phyloP scores from a whole-genome alignment of 2,797 vertebrate species.

The Microctenopoma lineatum region DNA sequence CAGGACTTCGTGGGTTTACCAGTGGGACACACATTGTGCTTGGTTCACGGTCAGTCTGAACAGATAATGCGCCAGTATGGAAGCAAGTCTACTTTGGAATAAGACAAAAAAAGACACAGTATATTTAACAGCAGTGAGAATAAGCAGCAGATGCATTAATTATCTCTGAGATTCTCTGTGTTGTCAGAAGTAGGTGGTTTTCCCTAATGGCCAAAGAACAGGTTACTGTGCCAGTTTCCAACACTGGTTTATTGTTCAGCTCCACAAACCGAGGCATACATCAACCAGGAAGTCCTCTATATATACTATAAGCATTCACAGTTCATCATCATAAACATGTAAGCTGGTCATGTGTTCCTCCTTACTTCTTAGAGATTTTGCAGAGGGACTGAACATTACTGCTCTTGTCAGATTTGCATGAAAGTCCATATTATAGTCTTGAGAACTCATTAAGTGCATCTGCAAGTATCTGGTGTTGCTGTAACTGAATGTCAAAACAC shows the following conservation, averaged over 20 bases:
- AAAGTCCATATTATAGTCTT: constrained; percentile 12
- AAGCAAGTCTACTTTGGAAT: constrained; percentile 18
- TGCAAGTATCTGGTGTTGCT: neutral
- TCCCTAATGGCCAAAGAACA: constrained; percentile 46
- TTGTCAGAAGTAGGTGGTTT: constrained; percentile 58
- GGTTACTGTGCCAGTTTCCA: constrained; percentile 38
- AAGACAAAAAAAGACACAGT: constrained; percentile 4
- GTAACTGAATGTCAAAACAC: neutral
- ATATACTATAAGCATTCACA: constrained; percentile 19
- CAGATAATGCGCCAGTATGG: constrained; percentile 51
- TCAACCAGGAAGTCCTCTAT: constrained; percentile 25
- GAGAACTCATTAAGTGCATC: neutral
- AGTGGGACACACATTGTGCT: constrained; percentile 69
- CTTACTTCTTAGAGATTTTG: constrained; percentile 24
- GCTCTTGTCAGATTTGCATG: constrained; percentile 28
- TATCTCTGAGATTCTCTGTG: constrained; percentile 31
- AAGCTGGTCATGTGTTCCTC: constrained; percentile 36
- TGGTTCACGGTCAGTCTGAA: constrained; percentile 56
- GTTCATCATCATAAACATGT: constrained; percentile 49
- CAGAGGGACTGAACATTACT: constrained; percentile 6
- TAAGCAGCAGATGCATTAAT: constrained; percentile 49
- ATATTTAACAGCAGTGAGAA: constrained; percentile 23
- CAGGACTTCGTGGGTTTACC: constrained; percentile 78
- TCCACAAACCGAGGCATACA: constrained; percentile 28
- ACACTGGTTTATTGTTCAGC: constrained; percentile 35